Percentiles rank a stretch among this genome's conserved stretches.
phyloP scores from a whole-genome alignment of 1,140 invertebrate genomes.

The roundworm (Caenorhabditis elegans) region WBcel235 BX284603.4:11069001-11069500 shows the following conservation, averaged over 20 bases:
- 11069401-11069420: slow-evolving; percentile 6
- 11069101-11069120: not conserved
- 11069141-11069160: too few relatives aligned
- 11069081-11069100: not conserved
- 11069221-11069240: too few relatives aligned
- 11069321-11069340: slow-evolving; percentile 9
- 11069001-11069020: not conserved
- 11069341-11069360: slow-evolving; percentile 18
- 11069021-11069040: not conserved
- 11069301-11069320: too few relatives aligned
- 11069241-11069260: too few relatives aligned
- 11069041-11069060: not conserved
- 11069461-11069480: too few relatives aligned
- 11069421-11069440: slow-evolving; percentile 4
- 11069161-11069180: not conserved
- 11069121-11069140: not conserved
- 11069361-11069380: slow-evolving; percentile 10
- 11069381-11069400: slow-evolving; percentile 13
- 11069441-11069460: not conserved
- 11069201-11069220: not conserved
- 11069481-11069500: too few relatives aligned
- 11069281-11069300: not conserved
- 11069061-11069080: not conserved
- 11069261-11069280: too few relatives aligned
- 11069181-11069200: not conserved